phyloP scores from a whole-genome alignment of 2,113 vertebrate species.

The Xiphophorus maculatus region DNA sequence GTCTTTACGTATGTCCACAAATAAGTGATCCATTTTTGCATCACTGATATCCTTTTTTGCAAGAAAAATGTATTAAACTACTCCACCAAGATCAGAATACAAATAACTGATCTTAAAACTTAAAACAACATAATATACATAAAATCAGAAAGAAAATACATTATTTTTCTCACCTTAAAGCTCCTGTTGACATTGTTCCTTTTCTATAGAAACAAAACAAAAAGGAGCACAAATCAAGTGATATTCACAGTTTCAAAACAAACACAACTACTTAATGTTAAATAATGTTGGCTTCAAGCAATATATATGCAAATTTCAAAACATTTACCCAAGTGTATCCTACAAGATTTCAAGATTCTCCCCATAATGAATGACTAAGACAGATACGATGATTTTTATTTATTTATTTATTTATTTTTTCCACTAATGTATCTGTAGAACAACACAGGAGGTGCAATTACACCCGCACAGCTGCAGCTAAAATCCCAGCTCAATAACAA shows the following conservation, averaged over 20 bases:
- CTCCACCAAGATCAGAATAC: not conserved
- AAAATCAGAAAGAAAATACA: not conserved
- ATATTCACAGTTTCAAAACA: not conserved
- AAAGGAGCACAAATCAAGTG: not conserved
- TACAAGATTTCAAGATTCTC: constrained; percentile 17
- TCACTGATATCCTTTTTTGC: not conserved
- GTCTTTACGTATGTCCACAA: not conserved
- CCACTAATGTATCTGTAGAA: constrained; percentile 39
- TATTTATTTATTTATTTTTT: constrained; percentile 6
- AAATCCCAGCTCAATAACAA: constrained; percentile 76
- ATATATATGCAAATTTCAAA: constrained; percentile 23
- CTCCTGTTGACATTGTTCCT: not conserved
- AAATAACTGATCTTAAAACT: not conserved
- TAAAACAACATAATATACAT: not conserved
- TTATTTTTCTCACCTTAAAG: not conserved
- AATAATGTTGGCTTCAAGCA: not conserved
- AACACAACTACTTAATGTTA: not conserved
- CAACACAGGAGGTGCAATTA: constrained; percentile 55
- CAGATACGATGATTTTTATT: constrained; percentile 14
- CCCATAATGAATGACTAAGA: constrained; percentile 12
- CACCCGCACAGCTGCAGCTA: constrained; percentile 57
- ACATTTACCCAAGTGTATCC: not conserved
- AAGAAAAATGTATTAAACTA: not conserved
- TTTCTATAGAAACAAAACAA: not conserved
- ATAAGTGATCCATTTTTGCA: not conserved